Percentiles rank a stretch among this genome's conserved stretches.
phyloP scores from a whole-genome alignment of 2,888 invertebrate species.

The Netelia fuscicornis region DNA sequence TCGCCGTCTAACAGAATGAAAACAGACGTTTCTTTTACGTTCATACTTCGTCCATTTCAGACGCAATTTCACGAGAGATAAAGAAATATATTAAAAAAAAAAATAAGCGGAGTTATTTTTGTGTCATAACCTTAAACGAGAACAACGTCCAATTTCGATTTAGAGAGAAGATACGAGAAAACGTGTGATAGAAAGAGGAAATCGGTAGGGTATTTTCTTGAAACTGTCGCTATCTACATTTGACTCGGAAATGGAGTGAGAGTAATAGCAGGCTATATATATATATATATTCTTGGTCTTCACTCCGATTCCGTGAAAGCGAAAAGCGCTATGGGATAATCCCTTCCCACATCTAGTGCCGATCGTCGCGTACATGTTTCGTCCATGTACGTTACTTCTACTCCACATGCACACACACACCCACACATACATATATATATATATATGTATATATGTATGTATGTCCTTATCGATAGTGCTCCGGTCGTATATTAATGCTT shows the following conservation, averaged over 20 bases:
- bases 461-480: neutral
- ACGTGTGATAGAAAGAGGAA: slow-evolving; percentile 12
- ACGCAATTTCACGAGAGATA: neutral
- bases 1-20: neutral
- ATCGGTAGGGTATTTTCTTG: slow-evolving; percentile 28
- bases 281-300: neutral
- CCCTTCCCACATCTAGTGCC: slow-evolving; percentile 55
- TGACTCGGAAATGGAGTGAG: neutral
- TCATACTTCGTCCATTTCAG: neutral
- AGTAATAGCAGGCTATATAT: slow-evolving; percentile 8
- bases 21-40: neutral
- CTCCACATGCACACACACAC: neutral
- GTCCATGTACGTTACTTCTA: neutral
- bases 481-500: slow-evolving; percentile 56
- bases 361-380: slow-evolving; percentile 36
- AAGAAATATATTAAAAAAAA: neutral
- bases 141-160: slow-evolving; percentile 30
- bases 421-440: too few species aligned
- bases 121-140: neutral
- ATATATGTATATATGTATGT: neutral
- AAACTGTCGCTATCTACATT: slow-evolving; percentile 5
- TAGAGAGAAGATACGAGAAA: slow-evolving; percentile 10
- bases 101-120: neutral
- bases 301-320: slow-evolving; percentile 7
- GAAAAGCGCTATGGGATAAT: slow-evolving; percentile 60